Evolutionary conservation across 2,888 invertebrate genomes (phyloP).

Genomic region (Lasioglossum zephyrum): DNA sequence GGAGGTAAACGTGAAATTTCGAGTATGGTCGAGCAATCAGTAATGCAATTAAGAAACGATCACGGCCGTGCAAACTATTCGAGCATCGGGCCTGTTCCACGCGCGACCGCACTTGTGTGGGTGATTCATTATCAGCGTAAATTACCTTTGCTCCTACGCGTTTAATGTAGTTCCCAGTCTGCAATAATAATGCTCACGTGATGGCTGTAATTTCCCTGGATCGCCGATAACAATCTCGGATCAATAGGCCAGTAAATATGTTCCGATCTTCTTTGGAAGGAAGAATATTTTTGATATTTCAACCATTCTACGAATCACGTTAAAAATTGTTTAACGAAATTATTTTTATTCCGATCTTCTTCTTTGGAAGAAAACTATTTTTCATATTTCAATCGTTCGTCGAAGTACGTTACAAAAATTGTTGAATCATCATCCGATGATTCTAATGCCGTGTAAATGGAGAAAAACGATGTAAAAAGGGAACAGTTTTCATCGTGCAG

Average conservation of each 20-base stretch:
- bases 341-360: too few species aligned
- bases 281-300: too few species aligned
- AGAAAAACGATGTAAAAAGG: background rate
- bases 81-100: slow-evolving; percentile 45
- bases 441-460: background rate
- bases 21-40: slow-evolving; percentile 6
- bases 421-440: background rate
- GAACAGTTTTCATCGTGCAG: too few species aligned
- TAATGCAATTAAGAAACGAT: slow-evolving; percentile 59
- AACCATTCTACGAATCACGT: too few species aligned
- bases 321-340: too few species aligned
- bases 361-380: background rate
- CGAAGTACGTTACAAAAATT: background rate
- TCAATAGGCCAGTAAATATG: slow-evolving; percentile 39
- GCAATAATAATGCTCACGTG: slow-evolving; percentile 71
- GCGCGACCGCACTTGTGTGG: slow-evolving; percentile 64
- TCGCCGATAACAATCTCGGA: slow-evolving; percentile 66
- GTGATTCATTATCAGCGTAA: slow-evolving; percentile 75
- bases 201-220: slow-evolving; percentile 63
- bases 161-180: slow-evolving; percentile 73
- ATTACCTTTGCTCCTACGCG: slow-evolving; percentile 73
- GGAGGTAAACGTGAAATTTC: background rate
- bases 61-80: slow-evolving; percentile 30
- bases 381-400: background rate
- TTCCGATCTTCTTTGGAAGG: background rate